Conservation (phyloP, 2,113 vertebrate species). For the Colaptes auratus region DNA sequence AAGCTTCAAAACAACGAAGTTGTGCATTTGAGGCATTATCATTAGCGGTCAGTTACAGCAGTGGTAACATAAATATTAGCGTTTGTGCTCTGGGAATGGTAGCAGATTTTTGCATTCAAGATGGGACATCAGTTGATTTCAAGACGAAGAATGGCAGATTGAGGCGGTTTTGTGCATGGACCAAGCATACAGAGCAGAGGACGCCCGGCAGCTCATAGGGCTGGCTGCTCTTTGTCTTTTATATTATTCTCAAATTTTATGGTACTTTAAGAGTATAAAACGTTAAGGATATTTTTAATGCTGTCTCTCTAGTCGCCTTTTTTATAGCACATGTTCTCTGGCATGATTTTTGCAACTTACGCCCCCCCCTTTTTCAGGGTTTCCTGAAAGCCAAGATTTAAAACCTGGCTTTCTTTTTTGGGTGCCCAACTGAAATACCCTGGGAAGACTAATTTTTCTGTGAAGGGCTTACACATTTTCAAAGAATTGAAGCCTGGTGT, state of each 20-base stretch:
- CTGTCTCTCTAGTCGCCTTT: neutral
- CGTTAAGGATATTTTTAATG: neutral
- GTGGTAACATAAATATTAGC: rapidly evolving
- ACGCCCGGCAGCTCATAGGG: rapidly evolving
- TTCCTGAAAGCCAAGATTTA: neutral
- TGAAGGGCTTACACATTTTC: neutral
- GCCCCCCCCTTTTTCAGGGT: rapidly evolving
- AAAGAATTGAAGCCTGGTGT: neutral
- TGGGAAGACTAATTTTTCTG: neutral
- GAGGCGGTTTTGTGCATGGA: rapidly evolving
- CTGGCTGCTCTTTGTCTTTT: too few species aligned
- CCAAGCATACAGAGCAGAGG: rapidly evolving
- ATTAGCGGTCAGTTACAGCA: rapidly evolving
- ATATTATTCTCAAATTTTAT: neutral
- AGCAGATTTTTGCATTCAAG: neutral
- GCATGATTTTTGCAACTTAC: neutral
- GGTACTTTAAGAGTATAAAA: neutral
- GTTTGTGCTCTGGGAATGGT: rapidly evolving
- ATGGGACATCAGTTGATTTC: rapidly evolving
- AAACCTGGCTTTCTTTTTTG: neutral
- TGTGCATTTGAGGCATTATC: rapidly evolving
- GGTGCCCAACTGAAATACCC: neutral
- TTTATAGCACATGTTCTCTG: neutral
- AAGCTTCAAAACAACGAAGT: neutral
- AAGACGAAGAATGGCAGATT: rapidly evolving